Base-by-base conservation (phyloP, 2,113 vertebrate genomes). In the Pelusios castaneus region DNA sequence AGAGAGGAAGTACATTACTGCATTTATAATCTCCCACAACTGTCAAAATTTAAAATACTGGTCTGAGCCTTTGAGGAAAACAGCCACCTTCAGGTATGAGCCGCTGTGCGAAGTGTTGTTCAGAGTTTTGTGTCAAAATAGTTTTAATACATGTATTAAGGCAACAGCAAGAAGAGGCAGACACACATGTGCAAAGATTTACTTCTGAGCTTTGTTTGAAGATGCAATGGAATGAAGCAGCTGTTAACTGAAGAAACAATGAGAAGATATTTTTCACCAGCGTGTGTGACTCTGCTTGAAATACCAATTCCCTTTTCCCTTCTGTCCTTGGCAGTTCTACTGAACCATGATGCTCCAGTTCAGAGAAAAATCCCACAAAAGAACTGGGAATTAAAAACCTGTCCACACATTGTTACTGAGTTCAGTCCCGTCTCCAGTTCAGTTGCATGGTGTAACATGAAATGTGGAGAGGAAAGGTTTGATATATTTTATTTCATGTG, bases 271-370 rank as follows among this genome's bases (percentile, higher is more conserved):
- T 17, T 38, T 17, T 29, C 27, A 77, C 54, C 63, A 78, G 82
- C 22, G 0, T 0, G 0, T 43, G 86, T 84, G 95, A 76, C 89
- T 94, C 80, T 88, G 58, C 93, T 91, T 75, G 87, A 91, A 95
- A 88, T n/a, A 4, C 54, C 16, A 0, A 11, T 38, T 87, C 27
- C 82, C 52, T 70, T 87, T 47, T 31, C 54, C 90, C 0, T 0
- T 8, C 47, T 54, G 87, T 52, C 70, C 29, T 17, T 67, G 58
- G 24, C 70, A 60, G 3, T n/a, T 55, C 27, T 82, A 51, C 82
- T 60, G 9, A 12, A 0, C 12, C 2, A 1, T 2, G 41, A 25
- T 7, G 0, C 29, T 0, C 1, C 0, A 0, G 78, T 12, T 3
- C 9, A 3, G 43, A 0, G 2, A 1, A 4, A 27, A 7, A 19